Conservation (phyloP, 2,113 vertebrate genomes). For the Elachura formosa region DNA sequence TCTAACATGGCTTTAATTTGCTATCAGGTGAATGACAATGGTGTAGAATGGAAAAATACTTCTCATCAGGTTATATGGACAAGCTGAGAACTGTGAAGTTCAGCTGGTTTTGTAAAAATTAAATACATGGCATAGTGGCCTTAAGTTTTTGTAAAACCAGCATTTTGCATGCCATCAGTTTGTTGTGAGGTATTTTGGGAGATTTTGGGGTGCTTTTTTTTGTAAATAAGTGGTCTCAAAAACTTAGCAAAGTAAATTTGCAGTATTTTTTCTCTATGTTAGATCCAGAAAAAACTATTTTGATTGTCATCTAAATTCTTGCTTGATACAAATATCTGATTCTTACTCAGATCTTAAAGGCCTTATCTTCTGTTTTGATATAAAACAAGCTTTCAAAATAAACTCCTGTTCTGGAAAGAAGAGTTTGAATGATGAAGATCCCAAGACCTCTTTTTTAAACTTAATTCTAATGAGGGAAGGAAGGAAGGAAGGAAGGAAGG, state of each 20-base stretch:
- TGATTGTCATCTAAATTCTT: not conserved
- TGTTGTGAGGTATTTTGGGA: not conserved
- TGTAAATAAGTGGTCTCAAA: not conserved
- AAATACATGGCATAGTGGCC: not conserved
- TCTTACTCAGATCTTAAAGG: not conserved
- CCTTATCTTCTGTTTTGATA: not conserved
- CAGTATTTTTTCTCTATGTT: not conserved
- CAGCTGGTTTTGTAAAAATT: not conserved
- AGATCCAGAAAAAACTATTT: not conserved
- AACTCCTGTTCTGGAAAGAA: not conserved
- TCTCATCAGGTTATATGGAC: not conserved
- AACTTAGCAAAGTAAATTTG: not conserved
- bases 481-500: not conserved
- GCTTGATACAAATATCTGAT: not conserved
- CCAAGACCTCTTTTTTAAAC: not conserved
- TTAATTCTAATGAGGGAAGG: not conserved
- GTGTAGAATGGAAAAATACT: not conserved
- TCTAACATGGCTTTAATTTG: not conserved
- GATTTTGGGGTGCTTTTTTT: not conserved
- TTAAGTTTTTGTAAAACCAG: not conserved
- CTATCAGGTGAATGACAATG: not conserved
- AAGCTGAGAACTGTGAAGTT: not conserved
- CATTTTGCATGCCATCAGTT: not conserved
- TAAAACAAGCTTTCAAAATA: not conserved
- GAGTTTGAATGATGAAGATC: not conserved